Evolutionary conservation across 2,888 invertebrate genomes (phyloP), one percentile per base, ranked within the genome.

Genomic region (Amphipoea lucens): DNA sequence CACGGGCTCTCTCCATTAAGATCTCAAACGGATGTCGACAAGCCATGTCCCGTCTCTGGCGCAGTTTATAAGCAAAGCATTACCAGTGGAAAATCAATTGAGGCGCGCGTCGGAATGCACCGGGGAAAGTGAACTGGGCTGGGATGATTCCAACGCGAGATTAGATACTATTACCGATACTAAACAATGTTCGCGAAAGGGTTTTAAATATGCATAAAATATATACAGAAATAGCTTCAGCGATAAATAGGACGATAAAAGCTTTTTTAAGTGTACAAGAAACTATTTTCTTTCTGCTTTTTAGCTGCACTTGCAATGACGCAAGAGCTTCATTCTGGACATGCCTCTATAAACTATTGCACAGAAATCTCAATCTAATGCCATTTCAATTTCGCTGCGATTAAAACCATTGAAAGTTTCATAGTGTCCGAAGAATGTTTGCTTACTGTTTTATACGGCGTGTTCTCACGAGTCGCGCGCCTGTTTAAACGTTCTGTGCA

Each of bases 391-490:
- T 85, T 75, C 29, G 29, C 80, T 84, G 74, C 76, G 83, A 85
- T 84, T 81, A 82, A 84, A 86, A 83, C 82, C 79, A 76, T 83
- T 84, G 86, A 86, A 91, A 88, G 85, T 90, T 87, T 90, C 86
- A 79, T 79, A 87, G 82, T 89, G 90, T 89, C 76, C 87, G 71
- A 87, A 89, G 91, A 89, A 91, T 91, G 92, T 91, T 89, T 90
- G 91, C 91, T 92, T 90, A 92, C 91, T 88, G 93, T 92, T 92
- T 90, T 90, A 88, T 90, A 88, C 89, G 87, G 89, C 89, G 85
- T 93, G 93, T 95, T 96, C 96, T 95, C 96, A 95, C 96, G 95
- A 94, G 93, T 89, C 87, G 92, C 90, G 88, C 90, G 93, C 92
- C 93, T 93, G 93, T 94, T 90, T 89, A 88, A 91, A 90, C 90